These are phyloP conservation scores for Calameuta pallipes DNA, from an alignment of 2,888 invertebrate species.

Conservation along the genomic window DNA sequence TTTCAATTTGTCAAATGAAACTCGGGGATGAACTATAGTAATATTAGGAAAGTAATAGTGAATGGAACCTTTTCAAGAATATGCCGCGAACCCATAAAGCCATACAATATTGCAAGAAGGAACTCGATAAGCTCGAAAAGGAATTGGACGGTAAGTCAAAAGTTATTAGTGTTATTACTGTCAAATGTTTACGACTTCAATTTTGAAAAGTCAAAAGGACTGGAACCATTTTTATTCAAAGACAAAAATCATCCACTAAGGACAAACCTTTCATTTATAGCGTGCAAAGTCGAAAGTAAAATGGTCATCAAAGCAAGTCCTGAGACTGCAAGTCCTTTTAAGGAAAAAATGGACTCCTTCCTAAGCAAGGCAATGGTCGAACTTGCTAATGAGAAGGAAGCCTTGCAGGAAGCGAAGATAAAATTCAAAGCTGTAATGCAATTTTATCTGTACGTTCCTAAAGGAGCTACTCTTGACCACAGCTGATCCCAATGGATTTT, in stretches of 20 bases:
- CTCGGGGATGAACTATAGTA: no score
- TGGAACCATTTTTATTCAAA: neutral
- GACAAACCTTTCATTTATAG: slow-evolving; percentile 68
- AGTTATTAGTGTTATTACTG: slow-evolving; percentile 1
- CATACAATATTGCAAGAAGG: slow-evolving; percentile 54
- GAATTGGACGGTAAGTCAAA: slow-evolving; percentile 71
- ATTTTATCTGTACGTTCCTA: slow-evolving; percentile 89
- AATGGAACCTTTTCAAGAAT: no score
- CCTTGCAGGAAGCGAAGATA: slow-evolving; percentile 81
- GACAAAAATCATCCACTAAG: neutral
- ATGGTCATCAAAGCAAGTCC: slow-evolving; percentile 75
- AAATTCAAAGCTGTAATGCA: slow-evolving; percentile 83
- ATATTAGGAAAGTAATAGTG: no score
- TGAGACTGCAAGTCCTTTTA: slow-evolving; percentile 82
- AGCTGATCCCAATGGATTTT: slow-evolving; percentile 85
- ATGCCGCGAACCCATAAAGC: no score
- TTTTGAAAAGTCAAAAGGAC: neutral
- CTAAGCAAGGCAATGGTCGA: slow-evolving; percentile 80
- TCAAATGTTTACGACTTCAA: neutral
- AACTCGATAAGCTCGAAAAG: slow-evolving; percentile 74
- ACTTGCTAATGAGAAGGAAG: slow-evolving; percentile 80
- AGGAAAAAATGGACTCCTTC: slow-evolving; percentile 87
- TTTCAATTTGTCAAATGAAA: no score
- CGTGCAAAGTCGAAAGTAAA: slow-evolving; percentile 79
- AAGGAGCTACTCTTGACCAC: slow-evolving; percentile 76